Evolutionary conservation across 2,113 vertebrate species (phyloP).

Genomic region (Craseonycteris thonglongyai): DNA sequence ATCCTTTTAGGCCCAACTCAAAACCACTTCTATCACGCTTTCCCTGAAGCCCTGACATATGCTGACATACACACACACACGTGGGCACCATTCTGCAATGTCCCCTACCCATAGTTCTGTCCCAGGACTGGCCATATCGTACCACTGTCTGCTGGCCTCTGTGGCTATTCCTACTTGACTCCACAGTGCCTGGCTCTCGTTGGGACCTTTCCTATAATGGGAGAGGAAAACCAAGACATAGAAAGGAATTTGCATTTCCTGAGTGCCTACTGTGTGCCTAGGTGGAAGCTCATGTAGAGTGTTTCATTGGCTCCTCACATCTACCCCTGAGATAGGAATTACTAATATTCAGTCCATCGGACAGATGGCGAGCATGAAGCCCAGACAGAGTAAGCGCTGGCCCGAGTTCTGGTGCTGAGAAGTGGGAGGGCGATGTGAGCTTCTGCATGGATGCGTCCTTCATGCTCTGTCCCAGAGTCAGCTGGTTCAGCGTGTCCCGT

Average conservation of each 20-base stretch:
- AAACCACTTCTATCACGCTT: background rate
- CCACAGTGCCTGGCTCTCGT: background rate
- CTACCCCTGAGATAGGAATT: background rate
- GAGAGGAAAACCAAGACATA: background rate
- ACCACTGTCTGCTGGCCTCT: background rate
- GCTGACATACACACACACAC: background rate
- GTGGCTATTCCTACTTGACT: background rate
- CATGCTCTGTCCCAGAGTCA: background rate
- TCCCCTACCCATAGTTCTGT: background rate
- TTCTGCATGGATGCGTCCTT: fast-evolving
- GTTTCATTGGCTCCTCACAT: background rate
- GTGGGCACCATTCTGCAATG: fast-evolving
- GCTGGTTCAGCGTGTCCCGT: background rate
- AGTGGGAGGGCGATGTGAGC: background rate
- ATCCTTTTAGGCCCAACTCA: background rate
- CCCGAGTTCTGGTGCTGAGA: background rate
- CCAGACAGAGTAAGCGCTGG: background rate
- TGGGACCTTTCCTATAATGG: background rate
- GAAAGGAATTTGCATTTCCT: background rate
- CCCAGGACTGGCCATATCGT: background rate
- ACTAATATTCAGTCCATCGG: too few species aligned
- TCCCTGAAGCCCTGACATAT: background rate
- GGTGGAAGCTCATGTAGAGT: background rate
- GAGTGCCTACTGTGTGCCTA: background rate
- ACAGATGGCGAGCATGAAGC: background rate